Conservation (phyloP, 1,140 invertebrate genomes). For the Homalodisca vitripennis region DNA sequence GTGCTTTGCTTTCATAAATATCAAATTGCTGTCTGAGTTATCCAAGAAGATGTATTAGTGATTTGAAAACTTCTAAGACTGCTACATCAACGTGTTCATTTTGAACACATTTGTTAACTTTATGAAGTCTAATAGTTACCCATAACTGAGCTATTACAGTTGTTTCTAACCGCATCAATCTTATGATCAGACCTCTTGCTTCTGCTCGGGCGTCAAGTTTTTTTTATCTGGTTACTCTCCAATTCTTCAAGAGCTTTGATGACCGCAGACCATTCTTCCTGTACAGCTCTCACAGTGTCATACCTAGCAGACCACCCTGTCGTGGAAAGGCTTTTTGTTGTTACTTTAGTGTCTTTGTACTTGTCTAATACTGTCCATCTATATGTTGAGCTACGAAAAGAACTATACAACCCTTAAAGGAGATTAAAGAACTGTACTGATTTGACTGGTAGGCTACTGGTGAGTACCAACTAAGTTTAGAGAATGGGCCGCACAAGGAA, state of each 20-base stretch:
- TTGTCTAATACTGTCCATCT: constrained; percentile 34
- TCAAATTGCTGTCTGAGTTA: constrained; percentile 30
- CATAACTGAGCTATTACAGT: constrained; percentile 31
- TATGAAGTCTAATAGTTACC: constrained; percentile 16
- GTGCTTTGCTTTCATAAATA: constrained; percentile 20
- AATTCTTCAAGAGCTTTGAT: constrained; percentile 30
- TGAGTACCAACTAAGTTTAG: constrained; percentile 44
- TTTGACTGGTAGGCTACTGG: constrained; percentile 40
- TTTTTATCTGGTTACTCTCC: constrained; percentile 31
- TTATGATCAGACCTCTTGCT: constrained; percentile 31
- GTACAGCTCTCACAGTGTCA: constrained; percentile 40
- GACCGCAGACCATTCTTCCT: constrained; percentile 33
- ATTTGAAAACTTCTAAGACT: constrained; percentile 23
- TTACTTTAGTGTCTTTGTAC: constrained; percentile 11
- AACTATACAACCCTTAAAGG: constrained; percentile 38
- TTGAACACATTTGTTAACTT: constrained; percentile 21
- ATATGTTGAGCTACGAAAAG: constrained; percentile 38
- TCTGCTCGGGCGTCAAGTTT: constrained; percentile 33
- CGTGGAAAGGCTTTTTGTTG: constrained; percentile 26
- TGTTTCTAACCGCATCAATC: constrained; percentile 33
- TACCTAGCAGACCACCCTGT: constrained; percentile 29
- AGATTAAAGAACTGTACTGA: constrained; percentile 39
- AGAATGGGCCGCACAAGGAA: constrained; percentile 45
- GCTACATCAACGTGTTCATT: constrained; percentile 20
- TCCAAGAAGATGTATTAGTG: constrained; percentile 26